Conservation (phyloP, 2,113 vertebrate genomes). For the Brachionichthys hirsutus region DNA sequence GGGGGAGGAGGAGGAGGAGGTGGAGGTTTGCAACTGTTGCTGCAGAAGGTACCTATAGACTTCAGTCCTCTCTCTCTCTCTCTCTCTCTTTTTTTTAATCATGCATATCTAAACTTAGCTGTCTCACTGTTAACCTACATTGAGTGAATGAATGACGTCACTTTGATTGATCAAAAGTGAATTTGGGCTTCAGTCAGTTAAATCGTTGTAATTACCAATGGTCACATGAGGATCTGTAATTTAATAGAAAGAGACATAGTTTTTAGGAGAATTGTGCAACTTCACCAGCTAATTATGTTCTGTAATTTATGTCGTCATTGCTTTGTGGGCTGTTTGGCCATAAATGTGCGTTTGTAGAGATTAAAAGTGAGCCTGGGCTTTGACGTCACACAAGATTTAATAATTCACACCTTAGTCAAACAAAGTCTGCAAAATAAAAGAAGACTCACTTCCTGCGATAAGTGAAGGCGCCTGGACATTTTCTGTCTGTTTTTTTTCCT, state of each 20-base stretch:
- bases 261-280: no score
- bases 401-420: slow-evolving; percentile 50
- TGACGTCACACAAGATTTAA: slow-evolving; percentile 29
- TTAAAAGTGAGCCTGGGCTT: slow-evolving; percentile 20
- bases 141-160: no score
- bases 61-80: slow-evolving; percentile 22
- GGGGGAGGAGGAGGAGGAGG: slow-evolving; percentile 22
- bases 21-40: slow-evolving; percentile 11
- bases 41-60: slow-evolving; percentile 39
- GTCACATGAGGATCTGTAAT: no score
- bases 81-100: background rate
- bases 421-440: slow-evolving; percentile 30
- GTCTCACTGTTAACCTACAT: no score
- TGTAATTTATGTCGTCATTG: no score
- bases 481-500: slow-evolving; percentile 18
- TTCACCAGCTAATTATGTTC: no score
- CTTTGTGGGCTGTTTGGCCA: background rate
- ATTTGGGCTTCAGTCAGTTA: no score
- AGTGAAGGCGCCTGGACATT: slow-evolving; percentile 17
- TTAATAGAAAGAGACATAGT: no score
- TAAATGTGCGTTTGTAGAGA: background rate
- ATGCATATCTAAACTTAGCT: background rate
- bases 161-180: no score
- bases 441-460: slow-evolving; percentile 46
- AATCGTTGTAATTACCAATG: no score